phyloP scores from a whole-genome alignment of 2,113 vertebrate species.

The Catagonus wagneri region DNA sequence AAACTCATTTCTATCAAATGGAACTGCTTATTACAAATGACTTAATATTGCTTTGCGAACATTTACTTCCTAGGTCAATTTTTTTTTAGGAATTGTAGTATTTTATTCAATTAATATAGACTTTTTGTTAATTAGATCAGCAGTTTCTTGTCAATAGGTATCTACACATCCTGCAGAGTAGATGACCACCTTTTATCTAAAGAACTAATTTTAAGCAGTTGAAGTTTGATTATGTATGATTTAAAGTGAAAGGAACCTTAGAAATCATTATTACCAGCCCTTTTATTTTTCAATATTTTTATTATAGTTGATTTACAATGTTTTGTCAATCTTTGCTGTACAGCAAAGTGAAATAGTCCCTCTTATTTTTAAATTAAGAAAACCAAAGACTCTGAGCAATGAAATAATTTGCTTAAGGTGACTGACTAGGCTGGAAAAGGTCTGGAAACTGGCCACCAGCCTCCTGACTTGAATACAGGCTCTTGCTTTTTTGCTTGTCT shows the following conservation, averaged over 20 bases:
- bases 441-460: neutral
- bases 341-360: no score
- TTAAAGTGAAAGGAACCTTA: neutral
- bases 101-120: conserved; percentile 53
- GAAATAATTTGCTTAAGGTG: neutral
- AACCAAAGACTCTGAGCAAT: neutral
- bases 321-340: no score
- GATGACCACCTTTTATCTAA: neutral
- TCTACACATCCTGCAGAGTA: neutral
- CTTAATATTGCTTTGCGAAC: conserved; percentile 30
- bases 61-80: conserved; percentile 49
- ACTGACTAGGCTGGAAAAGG: neutral
- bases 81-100: conserved; percentile 52
- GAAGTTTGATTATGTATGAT: neutral
- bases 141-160: neutral
- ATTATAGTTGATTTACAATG: no score
- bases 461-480: neutral
- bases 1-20: conserved; percentile 66
- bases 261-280: neutral
- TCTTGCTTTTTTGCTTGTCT: neutral
- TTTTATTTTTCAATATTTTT: neutral
- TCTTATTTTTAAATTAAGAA: neutral
- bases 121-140: neutral
- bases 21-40: conserved; percentile 43
- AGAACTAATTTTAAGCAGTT: conserved; percentile 22